A percentile compares a stretch with the other conserved stretches of the same genome.
Conservation (phyloP, 2,888 invertebrate genomes). For the Dryocosmus kuriphilus region DNA sequence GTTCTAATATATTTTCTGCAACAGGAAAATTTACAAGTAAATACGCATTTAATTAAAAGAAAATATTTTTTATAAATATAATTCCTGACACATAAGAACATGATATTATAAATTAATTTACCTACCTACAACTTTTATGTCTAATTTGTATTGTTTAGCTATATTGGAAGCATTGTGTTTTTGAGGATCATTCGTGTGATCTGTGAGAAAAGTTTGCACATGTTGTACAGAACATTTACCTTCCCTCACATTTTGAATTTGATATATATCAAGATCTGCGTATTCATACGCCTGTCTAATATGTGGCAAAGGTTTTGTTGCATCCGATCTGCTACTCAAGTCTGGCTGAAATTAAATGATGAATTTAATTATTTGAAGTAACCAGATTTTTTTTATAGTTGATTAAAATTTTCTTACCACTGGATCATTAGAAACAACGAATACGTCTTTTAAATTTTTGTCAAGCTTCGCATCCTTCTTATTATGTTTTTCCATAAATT, state of each 20-base stretch:
- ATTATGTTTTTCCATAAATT: constrained; percentile 81
- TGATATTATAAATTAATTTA: constrained; percentile 44
- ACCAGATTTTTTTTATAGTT: constrained; percentile 36
- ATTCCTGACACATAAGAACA: neutral
- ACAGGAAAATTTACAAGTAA: constrained; percentile 41
- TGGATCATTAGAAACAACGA: constrained; percentile 83
- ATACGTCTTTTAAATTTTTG: constrained; percentile 84
- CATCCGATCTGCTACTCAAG: constrained; percentile 73
- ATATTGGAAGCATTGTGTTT: constrained; percentile 81
- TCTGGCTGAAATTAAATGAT: constrained; percentile 46
- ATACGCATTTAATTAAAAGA: neutral
- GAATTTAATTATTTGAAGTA: constrained; percentile 7
- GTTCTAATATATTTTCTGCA: constrained; percentile 80
- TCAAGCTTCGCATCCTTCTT: constrained; percentile 83
- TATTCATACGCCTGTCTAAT: constrained; percentile 79
- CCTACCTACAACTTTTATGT: constrained; percentile 81
- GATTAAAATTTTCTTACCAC: constrained; percentile 57
- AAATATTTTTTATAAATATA: neutral
- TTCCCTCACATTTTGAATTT: constrained; percentile 81
- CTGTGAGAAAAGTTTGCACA: constrained; percentile 83
- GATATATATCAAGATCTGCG: constrained; percentile 84
- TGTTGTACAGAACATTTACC: constrained; percentile 85
- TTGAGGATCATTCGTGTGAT: constrained; percentile 82
- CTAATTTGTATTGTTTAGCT: constrained; percentile 85
- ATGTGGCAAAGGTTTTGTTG: constrained; percentile 81